Conservation (phyloP, 2,797 vertebrate genomes). For the Myotis myotis region DNA sequence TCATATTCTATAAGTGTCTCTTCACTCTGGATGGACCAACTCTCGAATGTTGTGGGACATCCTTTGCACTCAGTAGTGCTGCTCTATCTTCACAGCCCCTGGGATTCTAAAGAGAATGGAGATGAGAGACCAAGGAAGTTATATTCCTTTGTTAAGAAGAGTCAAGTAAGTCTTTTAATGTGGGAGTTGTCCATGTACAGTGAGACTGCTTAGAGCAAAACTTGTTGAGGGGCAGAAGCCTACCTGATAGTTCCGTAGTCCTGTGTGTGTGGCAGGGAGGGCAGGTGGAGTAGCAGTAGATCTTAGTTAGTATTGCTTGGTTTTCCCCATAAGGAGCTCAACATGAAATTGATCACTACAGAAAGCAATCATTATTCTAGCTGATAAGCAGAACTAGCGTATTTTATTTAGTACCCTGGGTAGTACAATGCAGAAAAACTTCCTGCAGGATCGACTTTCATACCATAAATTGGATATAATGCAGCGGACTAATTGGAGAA, state of each 20-base stretch:
- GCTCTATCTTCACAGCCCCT: background rate
- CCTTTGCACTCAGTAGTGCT: background rate
- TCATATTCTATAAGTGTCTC: background rate
- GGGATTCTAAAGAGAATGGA: background rate
- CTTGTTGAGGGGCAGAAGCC: background rate
- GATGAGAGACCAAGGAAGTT: background rate
- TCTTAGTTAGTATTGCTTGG: background rate
- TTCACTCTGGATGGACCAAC: background rate
- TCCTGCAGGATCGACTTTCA: background rate
- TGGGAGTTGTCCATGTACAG: conserved; percentile 22
- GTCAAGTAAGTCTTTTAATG: background rate
- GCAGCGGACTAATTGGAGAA: background rate
- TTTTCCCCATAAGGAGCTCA: background rate
- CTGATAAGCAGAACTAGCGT: background rate
- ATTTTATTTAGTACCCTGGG: background rate
- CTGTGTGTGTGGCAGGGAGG: fast-evolving
- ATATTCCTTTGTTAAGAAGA: background rate
- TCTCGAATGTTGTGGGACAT: background rate
- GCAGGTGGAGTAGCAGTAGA: background rate
- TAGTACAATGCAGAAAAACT: background rate
- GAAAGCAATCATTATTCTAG: background rate
- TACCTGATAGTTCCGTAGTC: background rate
- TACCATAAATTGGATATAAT: too few relatives aligned
- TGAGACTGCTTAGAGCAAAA: background rate
- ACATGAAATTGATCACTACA: background rate